phyloP scores from a whole-genome alignment of 2,888 invertebrate genomes.

The Watsonalla cultraria region DNA sequence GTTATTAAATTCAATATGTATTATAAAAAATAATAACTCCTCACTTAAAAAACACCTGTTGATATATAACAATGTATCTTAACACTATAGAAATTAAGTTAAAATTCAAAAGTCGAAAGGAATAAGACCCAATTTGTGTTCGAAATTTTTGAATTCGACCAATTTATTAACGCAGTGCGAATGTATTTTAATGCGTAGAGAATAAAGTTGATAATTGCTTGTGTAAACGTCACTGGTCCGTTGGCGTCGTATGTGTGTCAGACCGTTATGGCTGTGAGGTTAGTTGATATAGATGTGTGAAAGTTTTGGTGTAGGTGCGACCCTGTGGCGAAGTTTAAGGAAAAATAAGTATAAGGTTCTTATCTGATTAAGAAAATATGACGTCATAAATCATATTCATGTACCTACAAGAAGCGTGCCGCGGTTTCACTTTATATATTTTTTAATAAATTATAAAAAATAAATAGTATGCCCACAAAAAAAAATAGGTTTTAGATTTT shows the following conservation, averaged over 20 bases:
- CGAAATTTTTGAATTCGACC: neutral
- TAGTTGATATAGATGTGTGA: conserved; percentile 17
- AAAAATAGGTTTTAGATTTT: too few species aligned
- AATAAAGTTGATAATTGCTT: conserved; percentile 1
- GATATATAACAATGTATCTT: neutral
- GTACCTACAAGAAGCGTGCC: too few species aligned
- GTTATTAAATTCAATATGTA: neutral
- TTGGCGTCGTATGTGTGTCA: conserved; percentile 19
- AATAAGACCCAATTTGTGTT: neutral
- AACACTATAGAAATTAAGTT: neutral
- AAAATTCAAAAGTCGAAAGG: neutral
- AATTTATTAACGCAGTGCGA: neutral
- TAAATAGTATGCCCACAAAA: too few species aligned
- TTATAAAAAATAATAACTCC: neutral
- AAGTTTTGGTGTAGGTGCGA: conserved; percentile 13
- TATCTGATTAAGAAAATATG: too few species aligned
- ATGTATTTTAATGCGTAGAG: neutral
- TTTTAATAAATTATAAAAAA: too few species aligned
- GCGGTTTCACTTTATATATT: too few species aligned
- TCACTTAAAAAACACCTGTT: too few species aligned
- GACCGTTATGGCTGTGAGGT: conserved; percentile 23
- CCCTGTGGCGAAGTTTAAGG: too few species aligned
- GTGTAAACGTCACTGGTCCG: neutral
- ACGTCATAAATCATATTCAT: too few species aligned
- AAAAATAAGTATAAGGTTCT: neutral